Evolutionary conservation across 2,888 invertebrate genomes (phyloP).

Genomic region (Arctia plantaginis): DNA sequence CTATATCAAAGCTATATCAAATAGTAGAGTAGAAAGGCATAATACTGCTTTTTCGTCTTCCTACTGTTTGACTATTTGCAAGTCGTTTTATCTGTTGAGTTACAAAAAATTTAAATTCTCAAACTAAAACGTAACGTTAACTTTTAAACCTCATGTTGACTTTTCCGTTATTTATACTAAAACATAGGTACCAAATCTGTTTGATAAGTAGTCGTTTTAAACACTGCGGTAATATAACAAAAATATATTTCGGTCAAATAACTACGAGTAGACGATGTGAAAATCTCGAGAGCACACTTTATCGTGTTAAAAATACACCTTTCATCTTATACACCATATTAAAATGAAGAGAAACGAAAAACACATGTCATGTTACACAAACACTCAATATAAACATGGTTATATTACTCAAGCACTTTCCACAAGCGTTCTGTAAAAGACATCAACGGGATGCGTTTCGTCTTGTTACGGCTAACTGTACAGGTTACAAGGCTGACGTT

Average conservation of each 20-base stretch:
- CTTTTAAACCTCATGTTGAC: neutral
- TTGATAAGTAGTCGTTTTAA: neutral
- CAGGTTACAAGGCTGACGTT: constrained; percentile 29
- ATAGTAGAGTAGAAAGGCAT: neutral
- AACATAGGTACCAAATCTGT: neutral
- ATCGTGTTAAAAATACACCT: constrained; percentile 37
- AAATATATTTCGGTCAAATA: neutral
- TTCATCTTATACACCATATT: constrained; percentile 58
- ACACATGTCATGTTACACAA: constrained; percentile 61
- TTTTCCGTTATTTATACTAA: neutral
- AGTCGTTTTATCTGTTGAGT: neutral
- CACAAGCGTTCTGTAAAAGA: constrained; percentile 82
- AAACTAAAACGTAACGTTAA: too few relatives aligned
- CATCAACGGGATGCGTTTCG: constrained; percentile 78
- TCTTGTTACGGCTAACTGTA: constrained; percentile 44
- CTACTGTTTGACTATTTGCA: neutral
- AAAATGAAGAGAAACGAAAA: constrained; percentile 65
- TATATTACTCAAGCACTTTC: constrained; percentile 75
- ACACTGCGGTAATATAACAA: neutral
- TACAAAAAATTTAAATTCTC: neutral
- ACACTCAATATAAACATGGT: constrained; percentile 68
- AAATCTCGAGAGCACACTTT: constrained; percentile 23
- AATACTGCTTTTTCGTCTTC: neutral
- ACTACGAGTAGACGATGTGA: constrained; percentile 4
- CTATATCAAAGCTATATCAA: neutral